Evolutionary conservation across 1,140 invertebrate genomes (phyloP), one percentile per base, ranked within the genome.

Genomic region (Heliconius himera): DNA sequence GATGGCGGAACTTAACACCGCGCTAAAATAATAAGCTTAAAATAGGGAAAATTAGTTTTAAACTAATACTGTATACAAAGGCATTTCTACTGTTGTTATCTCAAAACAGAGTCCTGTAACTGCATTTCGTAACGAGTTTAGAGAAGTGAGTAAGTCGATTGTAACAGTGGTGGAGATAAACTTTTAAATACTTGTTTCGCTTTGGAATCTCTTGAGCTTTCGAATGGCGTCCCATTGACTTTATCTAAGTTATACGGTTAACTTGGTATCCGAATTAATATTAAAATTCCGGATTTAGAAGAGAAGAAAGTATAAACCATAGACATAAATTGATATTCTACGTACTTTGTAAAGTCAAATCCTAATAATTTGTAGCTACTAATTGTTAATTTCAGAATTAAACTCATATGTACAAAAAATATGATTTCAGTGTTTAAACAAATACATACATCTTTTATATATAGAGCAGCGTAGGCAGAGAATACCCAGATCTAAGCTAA

Each of bases 101-200:
- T 66, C 26, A 16, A 66, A 66, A 22, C 22, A 16, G 26, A 29
- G 22, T 66, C 60, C 60, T 66, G 60, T 66, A 66, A 29, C 60
- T 66, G 22, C 60, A 66, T 66, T 66, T 66, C 11, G 22, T 66
- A 66, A 66, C 60, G 26, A 66, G 22, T 66, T 66, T n/a, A 66
- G 56, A 46, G 41, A 26, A 66, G 56, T 66, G 13, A 29, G 60
- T 66, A 66, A 66, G 60, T 66, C 26, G 26, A 66, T 66, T 66
- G 9, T 66, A 16, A 66, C 60, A 29, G 60, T 29, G 60, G 60
- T 26, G 26, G 60, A 29, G n/a, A 1, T 56, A 56, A 66, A 26
- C 22, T 66, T 66, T 66, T 26, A 22, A 46, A 46, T 26, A 29
- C 60, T 66, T 66, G 60, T 66, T 66, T 66, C 54, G n/a, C 54